phyloP scores from a whole-genome alignment of 2,797 vertebrate genomes.

The Carduelis carduelis region DNA sequence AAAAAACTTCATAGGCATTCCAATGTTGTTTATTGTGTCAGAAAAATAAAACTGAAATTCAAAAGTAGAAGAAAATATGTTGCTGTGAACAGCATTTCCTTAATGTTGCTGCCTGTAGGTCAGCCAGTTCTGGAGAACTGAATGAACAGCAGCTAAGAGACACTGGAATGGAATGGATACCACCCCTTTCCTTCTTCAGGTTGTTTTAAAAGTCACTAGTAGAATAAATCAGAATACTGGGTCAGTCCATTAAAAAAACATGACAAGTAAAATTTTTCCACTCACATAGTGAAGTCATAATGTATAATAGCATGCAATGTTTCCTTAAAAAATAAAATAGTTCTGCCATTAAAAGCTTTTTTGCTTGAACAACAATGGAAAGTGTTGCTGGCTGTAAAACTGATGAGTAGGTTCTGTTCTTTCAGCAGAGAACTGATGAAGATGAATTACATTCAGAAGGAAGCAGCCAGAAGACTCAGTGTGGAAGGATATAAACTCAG shows the following conservation, averaged over 20 bases:
- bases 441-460: slow-evolving; percentile 56
- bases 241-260: slow-evolving; percentile 48
- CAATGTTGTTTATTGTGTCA: neutral
- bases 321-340: slow-evolving; percentile 70
- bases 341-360: slow-evolving; percentile 56
- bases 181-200: neutral
- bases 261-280: slow-evolving; percentile 44
- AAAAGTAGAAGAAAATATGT: neutral
- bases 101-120: neutral
- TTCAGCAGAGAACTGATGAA: slow-evolving; percentile 61
- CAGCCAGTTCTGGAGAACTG: neutral
- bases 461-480: slow-evolving; percentile 24
- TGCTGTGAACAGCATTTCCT: neutral
- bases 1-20: neutral
- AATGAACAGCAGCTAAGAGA: neutral
- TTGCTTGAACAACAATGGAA: slow-evolving; percentile 63
- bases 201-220: slow-evolving; percentile 30
- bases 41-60: neutral
- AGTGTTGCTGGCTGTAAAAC: slow-evolving; percentile 69
- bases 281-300: slow-evolving; percentile 45
- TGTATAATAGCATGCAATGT: slow-evolving; percentile 56
- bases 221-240: slow-evolving; percentile 59
- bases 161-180: neutral
- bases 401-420: slow-evolving; percentile 64
- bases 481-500: neutral